Base-by-base conservation (phyloP, 2,113 vertebrate species). In the Eulemur macaco region DNA sequence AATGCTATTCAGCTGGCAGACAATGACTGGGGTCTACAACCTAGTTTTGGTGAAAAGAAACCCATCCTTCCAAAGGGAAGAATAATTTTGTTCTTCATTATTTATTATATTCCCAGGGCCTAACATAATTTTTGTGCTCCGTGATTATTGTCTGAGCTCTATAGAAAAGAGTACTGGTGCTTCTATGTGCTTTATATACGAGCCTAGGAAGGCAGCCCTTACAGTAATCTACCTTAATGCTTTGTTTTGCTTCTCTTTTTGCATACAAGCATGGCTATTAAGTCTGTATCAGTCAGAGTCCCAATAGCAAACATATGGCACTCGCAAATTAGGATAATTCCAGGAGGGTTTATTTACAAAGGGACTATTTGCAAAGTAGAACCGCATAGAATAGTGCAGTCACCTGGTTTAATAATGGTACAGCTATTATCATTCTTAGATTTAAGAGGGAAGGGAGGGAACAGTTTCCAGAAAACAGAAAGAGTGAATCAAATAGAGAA, bases 271-370 rank as follows among this genome's bases (percentile, higher is more conserved):
- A 31, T 84, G 93, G 18, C 83, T 96, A 52, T 96, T 96, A 97
- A 91, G 60, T 89, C 86, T 89, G 39, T 81, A 94, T 95, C 95
- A 91, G 78, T 89, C 92, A 45, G 63, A 42, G 21, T 93, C 86
- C 80, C 94, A 92, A 89, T 20, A 89, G 95, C 86, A 97, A 95
- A 95, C 96, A 97, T 96, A 96, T 95, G 96, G 96, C n/a, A 60
- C 74, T 96, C 0, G 1, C 91, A 96, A 96, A 97, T 97, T 66
- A 95, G 68, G 86, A 91, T 97, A 81, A 97, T 97, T 97, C 91
- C 91, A n/a, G 83, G 91, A 91, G 86, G 63, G 95, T 60, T 91
- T 93, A 60, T 96, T 94, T 94, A 93, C 95, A 96, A 71, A 84
- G 96, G 96, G 92, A 87, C 86, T 73, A 12, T 93, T 96, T 84